A percentile compares a stretch with the other conserved stretches of the same genome.
Conservation (phyloP, 2,113 vertebrate genomes). For the Platysteira castanea region DNA sequence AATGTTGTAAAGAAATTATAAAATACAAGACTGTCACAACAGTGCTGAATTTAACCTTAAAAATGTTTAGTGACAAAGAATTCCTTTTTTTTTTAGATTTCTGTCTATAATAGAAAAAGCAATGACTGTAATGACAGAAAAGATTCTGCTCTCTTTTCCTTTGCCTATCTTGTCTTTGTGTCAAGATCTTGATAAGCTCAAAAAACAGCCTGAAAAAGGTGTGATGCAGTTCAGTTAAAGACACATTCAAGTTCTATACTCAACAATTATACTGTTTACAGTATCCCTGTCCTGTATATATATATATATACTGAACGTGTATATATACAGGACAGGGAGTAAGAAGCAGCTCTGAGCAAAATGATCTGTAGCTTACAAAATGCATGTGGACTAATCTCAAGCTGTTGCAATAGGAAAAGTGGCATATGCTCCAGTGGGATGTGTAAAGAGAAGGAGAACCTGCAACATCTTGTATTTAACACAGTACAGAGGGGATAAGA, state of each 20-base stretch:
- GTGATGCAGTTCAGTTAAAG: not conserved
- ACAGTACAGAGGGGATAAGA: not conserved
- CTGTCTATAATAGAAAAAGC: not conserved
- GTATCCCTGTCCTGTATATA: not conserved
- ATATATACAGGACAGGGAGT: not conserved
- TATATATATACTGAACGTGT: not conserved
- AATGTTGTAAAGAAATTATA: not conserved
- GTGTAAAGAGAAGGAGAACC: not conserved
- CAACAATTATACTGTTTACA: not conserved
- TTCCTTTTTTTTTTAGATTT: not conserved
- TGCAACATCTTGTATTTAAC: not conserved
- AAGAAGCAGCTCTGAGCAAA: not conserved
- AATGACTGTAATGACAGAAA: not conserved
- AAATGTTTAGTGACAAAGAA: not conserved
- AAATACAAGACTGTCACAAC: not conserved
- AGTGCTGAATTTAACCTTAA: not conserved
- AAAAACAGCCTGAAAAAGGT: not conserved
- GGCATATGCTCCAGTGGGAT: slow-evolving; percentile 6
- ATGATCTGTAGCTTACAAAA: not conserved
- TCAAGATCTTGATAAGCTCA: not conserved
- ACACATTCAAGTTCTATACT: not conserved
- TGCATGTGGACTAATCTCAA: not conserved
- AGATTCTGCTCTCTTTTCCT: not conserved
- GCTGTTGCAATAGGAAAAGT: not conserved
- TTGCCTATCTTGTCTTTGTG: not conserved